phyloP scores from a whole-genome alignment of 2,797 vertebrate genomes.

The Spinus pinus region DNA sequence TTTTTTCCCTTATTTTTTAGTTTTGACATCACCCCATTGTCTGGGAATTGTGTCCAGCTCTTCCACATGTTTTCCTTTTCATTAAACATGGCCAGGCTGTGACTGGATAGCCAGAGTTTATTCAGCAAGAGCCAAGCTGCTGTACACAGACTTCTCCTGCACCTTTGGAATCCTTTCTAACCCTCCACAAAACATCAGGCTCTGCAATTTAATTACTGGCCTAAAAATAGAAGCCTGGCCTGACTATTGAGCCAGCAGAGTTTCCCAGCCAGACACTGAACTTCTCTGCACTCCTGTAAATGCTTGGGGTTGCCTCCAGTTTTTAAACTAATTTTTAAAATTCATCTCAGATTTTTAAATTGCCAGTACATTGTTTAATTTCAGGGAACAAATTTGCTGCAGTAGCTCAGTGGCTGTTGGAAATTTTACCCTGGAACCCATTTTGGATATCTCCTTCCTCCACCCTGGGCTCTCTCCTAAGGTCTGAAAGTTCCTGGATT shows the following conservation, averaged over 20 bases:
- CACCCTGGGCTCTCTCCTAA: neutral
- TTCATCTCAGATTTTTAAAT: neutral
- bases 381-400: neutral
- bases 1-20: neutral
- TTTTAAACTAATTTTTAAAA: neutral
- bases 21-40: slow-evolving; percentile 57
- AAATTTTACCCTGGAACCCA: neutral
- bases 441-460: neutral
- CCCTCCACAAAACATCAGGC: neutral
- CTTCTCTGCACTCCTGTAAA: neutral
- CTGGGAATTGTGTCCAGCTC: neutral
- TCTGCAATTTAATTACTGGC: neutral
- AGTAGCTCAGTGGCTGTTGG: neutral
- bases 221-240: neutral
- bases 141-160: neutral
- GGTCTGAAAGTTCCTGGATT: neutral
- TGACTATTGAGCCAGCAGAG: neutral
- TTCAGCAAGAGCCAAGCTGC: neutral
- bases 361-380: neutral
- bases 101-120: neutral
- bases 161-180: neutral
- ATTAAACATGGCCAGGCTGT: neutral
- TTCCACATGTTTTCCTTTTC: neutral
- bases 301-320: neutral
- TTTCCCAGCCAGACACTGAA: neutral